These are phyloP conservation scores for Dioctria linearis DNA, from an alignment of 2,888 invertebrate species.

Conservation along the genomic window DNA sequence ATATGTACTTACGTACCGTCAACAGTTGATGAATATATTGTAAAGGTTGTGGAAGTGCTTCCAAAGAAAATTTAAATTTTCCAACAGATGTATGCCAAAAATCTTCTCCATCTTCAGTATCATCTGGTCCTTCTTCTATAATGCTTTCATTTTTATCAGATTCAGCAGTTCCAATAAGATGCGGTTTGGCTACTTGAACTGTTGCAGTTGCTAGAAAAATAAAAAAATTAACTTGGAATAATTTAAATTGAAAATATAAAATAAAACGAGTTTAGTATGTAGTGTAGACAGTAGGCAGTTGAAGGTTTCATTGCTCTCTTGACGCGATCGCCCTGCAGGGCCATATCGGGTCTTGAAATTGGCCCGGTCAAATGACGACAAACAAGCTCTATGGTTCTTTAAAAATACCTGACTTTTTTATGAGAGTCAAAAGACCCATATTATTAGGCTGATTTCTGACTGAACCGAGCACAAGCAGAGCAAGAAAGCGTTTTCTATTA, in stretches of 20 bases:
- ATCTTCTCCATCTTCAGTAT: conserved; percentile 79
- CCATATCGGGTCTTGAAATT: too few relatives aligned
- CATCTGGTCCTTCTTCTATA: conserved; percentile 79
- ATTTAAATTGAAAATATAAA: too few relatives aligned
- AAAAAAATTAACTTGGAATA: not conserved
- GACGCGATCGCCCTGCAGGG: too few relatives aligned
- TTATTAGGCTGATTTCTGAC: too few relatives aligned
- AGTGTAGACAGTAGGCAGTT: not conserved
- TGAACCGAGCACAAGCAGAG: too few relatives aligned
- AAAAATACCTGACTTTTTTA: too few relatives aligned
- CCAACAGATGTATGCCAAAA: conserved; percentile 96
- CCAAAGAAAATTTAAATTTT: conserved; percentile 91
- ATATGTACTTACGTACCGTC: conserved; percentile 69
- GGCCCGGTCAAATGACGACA: too few relatives aligned
- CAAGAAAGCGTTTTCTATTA: too few relatives aligned
- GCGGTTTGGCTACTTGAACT: conserved; percentile 82
- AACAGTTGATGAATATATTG: conserved; percentile 94
- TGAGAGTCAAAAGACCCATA: too few relatives aligned
- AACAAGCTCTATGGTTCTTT: too few relatives aligned
- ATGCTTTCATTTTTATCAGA: conserved; percentile 77
- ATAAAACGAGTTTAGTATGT: not conserved
- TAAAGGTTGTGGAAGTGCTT: conserved; percentile 90
- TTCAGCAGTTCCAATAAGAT: conserved; percentile 78
- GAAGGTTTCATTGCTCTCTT: too few relatives aligned
- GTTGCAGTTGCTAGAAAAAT: conserved; percentile 75